Base-by-base conservation (phyloP, 2,797 vertebrate species). In the Limosa lapponica region DNA sequence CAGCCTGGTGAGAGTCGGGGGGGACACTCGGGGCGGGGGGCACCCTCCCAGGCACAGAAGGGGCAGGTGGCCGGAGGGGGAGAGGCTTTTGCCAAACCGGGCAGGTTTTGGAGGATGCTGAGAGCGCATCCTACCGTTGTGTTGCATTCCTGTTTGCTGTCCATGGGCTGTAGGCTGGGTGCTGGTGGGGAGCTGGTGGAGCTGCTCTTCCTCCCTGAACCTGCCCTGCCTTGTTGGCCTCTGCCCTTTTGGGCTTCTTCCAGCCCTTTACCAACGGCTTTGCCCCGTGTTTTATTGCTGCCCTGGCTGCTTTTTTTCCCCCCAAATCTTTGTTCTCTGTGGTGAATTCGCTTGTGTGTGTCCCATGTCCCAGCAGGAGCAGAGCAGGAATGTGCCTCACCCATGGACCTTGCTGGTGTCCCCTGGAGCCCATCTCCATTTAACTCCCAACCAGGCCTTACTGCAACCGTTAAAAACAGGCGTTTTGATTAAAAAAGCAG, bases 41-140 rank as follows among this genome's bases (percentile, higher is more conserved):
- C 3, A 18, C 32, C 5, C 43, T 52, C 41, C 71, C 64, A 32
- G 54, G 8, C 2, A 6, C 72, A 37, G 54, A 36, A 86, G 65
- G 51, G 41, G 25, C 43, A 55, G 39, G 51, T 0, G 0, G 43
- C 55, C 6, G 0, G 16, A 59, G 23, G 9, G 20, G 36, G 23
- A 32, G 57, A 80, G 27, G 32, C 17, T 58, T 85, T 71, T 77
- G 59, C 64, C 73, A 30, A 88, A 64, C 25, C 10, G 39, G 13
- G 5, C 30, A 62, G 17, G 28, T 72, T 79, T 52, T 17, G 41
- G 30, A 37, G 69, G 57, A 32, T 61, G 41, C 77, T 65, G 52
- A 7, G 16, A 25, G 24, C 28, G 1, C 2, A 2, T 85, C 46
- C 43, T 54, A 25, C 6, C 1, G 3, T 11, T 13, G 2, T 8